Evolutionary conservation across 2,888 invertebrate genomes (phyloP).

Genomic region (Agonum fuliginosum): DNA sequence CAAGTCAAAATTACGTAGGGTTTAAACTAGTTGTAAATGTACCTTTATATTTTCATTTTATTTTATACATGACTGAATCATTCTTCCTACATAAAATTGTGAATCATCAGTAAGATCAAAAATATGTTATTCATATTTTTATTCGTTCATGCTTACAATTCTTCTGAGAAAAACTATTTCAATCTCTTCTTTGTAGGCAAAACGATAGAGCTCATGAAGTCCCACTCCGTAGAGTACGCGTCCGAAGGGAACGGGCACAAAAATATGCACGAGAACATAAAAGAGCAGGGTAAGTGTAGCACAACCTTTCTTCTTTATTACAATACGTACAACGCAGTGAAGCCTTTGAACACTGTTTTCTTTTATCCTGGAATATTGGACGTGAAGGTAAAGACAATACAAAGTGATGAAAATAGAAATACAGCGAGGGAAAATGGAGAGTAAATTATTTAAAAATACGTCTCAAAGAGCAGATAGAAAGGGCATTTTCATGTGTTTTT

Average conservation of each 20-base stretch:
- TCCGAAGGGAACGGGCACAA: constrained; percentile 69
- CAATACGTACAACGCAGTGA: neutral
- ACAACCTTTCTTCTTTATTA: neutral
- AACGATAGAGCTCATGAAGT: constrained; percentile 70
- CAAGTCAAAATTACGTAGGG: too few species aligned
- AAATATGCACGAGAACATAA: constrained; percentile 68
- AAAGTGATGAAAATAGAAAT: neutral
- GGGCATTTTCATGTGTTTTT: too few species aligned
- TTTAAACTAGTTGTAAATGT: too few species aligned
- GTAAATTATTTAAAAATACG: too few species aligned
- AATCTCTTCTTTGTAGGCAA: constrained; percentile 67
- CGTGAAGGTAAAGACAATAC: neutral
- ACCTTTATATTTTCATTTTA: too few species aligned
- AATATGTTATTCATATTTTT: too few species aligned
- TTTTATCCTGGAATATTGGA: neutral
- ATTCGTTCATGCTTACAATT: too few species aligned
- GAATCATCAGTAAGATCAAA: too few species aligned
- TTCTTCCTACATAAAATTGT: too few species aligned
- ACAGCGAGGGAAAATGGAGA: neutral
- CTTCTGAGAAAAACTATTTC: too few species aligned
- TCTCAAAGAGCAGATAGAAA: too few species aligned
- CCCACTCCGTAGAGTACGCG: constrained; percentile 69
- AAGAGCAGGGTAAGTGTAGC: constrained; percentile 68
- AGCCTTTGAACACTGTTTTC: constrained; percentile 19
- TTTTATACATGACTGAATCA: too few species aligned